Conservation (phyloP, 2,888 invertebrate genomes). For the Nebria salina region DNA sequence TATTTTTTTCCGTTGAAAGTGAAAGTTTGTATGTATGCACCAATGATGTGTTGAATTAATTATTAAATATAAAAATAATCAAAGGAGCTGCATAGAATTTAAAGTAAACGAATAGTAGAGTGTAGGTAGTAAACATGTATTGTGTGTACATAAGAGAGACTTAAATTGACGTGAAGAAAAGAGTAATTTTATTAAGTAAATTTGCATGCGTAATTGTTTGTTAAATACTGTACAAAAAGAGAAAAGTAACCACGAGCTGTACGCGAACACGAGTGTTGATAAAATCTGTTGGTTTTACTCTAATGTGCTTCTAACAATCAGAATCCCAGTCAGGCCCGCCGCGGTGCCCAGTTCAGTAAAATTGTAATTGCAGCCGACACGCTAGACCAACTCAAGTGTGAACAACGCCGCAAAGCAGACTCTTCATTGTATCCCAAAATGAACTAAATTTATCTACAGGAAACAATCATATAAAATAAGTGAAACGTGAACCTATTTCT, state of each 20-base stretch:
- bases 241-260: not conserved
- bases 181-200: not conserved
- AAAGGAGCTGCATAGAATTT: too few species aligned
- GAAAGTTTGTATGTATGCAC: too few species aligned
- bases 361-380: slow-evolving; percentile 33
- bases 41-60: too few species aligned
- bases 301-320: slow-evolving; percentile 33
- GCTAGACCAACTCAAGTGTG: slow-evolving; percentile 24
- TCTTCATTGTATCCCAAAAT: slow-evolving; percentile 39
- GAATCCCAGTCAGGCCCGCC: slow-evolving; percentile 1
- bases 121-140: too few species aligned
- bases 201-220: not conserved
- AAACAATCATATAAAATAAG: slow-evolving; percentile 43
- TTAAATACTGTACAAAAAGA: not conserved
- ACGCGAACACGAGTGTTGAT: slow-evolving; percentile 11
- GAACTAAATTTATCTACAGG: slow-evolving; percentile 43
- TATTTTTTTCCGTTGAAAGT: too few species aligned
- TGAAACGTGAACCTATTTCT: slow-evolving; percentile 38
- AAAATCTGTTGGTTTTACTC: slow-evolving; percentile 28
- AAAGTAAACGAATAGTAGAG: too few species aligned
- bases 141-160: too few species aligned
- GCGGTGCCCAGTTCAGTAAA: slow-evolving; percentile 17
- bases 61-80: too few species aligned
- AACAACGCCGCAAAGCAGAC: slow-evolving; percentile 26
- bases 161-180: not conserved